Conservation (phyloP, 2,888 invertebrate genomes). For the Aphodius granarius region DNA sequence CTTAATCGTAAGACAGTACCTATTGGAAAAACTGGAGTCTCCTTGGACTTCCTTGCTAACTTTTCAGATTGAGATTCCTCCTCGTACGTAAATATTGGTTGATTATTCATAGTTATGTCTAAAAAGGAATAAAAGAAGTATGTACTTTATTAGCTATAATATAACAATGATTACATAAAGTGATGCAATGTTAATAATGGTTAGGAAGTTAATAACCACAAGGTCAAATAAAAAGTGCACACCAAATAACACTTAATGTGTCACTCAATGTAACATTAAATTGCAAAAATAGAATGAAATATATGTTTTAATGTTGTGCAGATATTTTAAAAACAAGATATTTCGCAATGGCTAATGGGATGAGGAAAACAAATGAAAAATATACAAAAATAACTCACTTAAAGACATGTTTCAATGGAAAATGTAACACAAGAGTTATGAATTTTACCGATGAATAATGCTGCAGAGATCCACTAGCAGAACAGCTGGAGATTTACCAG, state of each 20-base stretch:
- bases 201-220: not conserved
- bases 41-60: conserved; percentile 68
- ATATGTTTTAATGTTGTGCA: not conserved
- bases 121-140: too few species aligned
- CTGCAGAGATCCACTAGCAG: not conserved
- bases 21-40: conserved; percentile 72
- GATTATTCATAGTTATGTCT: conserved; percentile 29
- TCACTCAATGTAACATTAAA: not conserved
- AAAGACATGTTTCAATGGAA: conserved; percentile 14
- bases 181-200: not conserved
- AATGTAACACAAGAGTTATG: not conserved
- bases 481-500: not conserved
- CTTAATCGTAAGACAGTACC: too few species aligned
- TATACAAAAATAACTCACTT: conserved; percentile 20
- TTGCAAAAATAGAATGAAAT: not conserved
- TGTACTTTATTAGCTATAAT: not conserved
- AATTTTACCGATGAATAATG: not conserved
- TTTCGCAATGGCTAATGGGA: not conserved
- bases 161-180: not conserved
- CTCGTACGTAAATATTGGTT: conserved; percentile 55
- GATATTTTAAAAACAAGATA: not conserved
- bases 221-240: not conserved
- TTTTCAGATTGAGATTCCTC: conserved; percentile 61
- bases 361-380: not conserved
- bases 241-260: not conserved